Evolutionary conservation across 2,888 invertebrate genomes (phyloP).

Genomic region (Labia minor): DNA sequence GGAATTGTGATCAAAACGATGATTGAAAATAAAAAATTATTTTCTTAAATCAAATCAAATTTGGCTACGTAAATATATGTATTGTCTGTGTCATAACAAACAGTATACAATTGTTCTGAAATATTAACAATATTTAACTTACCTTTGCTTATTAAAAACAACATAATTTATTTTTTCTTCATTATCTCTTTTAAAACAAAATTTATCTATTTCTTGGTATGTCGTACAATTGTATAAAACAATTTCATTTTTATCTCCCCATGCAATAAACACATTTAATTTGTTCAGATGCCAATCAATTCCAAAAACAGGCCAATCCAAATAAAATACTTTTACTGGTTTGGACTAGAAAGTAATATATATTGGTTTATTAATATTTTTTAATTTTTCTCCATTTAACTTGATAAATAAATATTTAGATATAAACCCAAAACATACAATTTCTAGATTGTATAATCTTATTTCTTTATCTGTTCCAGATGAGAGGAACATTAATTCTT

Average conservation of each 20-base stretch:
- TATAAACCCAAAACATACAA: constrained; percentile 33
- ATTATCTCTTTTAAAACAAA: neutral
- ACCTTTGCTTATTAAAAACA: neutral
- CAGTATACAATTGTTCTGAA: too few species aligned
- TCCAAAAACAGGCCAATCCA: constrained; percentile 18
- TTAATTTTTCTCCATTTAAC: neutral
- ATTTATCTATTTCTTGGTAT: neutral
- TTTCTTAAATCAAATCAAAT: too few species aligned
- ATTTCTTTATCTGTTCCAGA: constrained; percentile 36
- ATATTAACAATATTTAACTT: neutral
- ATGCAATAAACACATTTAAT: constrained; percentile 14
- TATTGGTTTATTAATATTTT: neutral
- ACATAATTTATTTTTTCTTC: neutral
- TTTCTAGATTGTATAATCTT: constrained; percentile 35
- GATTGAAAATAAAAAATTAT: too few species aligned
- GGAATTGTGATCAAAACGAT: too few species aligned
- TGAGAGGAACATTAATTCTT: constrained; percentile 36
- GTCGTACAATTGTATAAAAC: constrained; percentile 15
- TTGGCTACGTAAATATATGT: too few species aligned
- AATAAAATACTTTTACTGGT: constrained; percentile 20
- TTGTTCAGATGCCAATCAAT: constrained; percentile 20
- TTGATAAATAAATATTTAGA: neutral
- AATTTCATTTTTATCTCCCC: constrained; percentile 19
- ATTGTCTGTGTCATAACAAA: too few species aligned
- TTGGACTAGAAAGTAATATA: constrained; percentile 15